phyloP scores from a whole-genome alignment of 2,888 invertebrate genomes.

The Callyntrura sp. region DNA sequence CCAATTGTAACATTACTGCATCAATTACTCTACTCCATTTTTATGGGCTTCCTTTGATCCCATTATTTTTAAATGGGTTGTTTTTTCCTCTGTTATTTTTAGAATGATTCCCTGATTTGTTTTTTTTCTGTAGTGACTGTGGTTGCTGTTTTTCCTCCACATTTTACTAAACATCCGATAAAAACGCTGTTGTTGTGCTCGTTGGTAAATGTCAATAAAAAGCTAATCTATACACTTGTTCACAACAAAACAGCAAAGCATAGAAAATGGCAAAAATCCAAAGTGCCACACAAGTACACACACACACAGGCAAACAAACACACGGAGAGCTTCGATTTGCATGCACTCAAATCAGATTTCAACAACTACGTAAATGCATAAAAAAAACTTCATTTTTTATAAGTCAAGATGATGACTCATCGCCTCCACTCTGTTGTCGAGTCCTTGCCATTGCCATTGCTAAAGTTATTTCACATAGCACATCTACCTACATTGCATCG shows the following conservation, averaged over 20 bases:
- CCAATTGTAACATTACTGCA: too few relatives aligned
- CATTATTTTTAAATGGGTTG: neutral
- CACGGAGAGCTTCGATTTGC: neutral
- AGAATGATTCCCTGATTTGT: neutral
- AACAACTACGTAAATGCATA: conserved; percentile 41
- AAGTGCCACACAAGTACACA: neutral
- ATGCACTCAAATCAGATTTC: conserved; percentile 18
- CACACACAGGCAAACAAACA: too few relatives aligned
- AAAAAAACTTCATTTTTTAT: conserved; percentile 39
- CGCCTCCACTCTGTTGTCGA: conserved; percentile 23
- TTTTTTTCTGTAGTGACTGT: too few relatives aligned
- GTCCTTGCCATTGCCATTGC: conserved; percentile 65
- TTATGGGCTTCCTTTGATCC: neutral
- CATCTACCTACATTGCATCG: neutral
- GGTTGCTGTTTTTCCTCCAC: too few relatives aligned
- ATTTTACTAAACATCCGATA: too few relatives aligned
- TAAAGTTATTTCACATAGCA: neutral
- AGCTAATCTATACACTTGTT: neutral
- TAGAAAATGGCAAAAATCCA: neutral
- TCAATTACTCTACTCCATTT: neutral
- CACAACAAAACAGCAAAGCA: neutral
- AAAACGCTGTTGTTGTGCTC: too few relatives aligned
- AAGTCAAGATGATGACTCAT: conserved; percentile 59
- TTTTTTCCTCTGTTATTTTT: neutral
- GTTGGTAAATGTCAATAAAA: neutral